Conservation (phyloP, 2,797 vertebrate genomes). For the Nothura maculosa region DNA sequence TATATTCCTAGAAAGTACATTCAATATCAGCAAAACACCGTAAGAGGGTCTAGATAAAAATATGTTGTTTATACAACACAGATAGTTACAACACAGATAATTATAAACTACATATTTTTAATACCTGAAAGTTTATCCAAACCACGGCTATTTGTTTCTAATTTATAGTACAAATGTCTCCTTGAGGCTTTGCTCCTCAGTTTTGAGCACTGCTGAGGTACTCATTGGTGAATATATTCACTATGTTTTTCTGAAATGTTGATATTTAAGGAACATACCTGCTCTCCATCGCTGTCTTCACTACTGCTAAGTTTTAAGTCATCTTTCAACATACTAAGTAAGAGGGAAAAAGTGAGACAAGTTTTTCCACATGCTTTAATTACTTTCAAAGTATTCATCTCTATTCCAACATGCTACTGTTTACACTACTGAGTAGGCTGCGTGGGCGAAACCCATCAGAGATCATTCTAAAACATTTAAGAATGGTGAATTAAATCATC, state of each 20-base stretch:
- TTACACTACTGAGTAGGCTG: background rate
- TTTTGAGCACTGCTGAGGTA: background rate
- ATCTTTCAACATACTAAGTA: conserved; percentile 91
- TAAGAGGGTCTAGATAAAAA: background rate
- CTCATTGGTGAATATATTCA: accelerated
- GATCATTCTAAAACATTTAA: background rate
- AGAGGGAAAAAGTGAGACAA: conserved; percentile 67
- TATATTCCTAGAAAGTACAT: background rate
- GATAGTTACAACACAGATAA: background rate
- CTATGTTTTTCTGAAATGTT: background rate
- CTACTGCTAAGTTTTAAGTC: conserved; percentile 98
- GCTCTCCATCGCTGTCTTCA: conserved; percentile 97
- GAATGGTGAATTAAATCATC: background rate
- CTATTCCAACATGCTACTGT: conserved; percentile 13
- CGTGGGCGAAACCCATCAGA: conserved; percentile 5
- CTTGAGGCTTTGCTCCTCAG: background rate
- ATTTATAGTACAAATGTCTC: background rate
- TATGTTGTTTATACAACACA: background rate
- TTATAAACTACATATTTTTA: background rate
- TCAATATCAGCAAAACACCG: background rate
- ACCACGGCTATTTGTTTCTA: background rate
- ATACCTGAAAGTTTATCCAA: background rate
- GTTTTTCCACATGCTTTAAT: conserved; percentile 44
- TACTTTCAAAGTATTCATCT: conserved; percentile 12
- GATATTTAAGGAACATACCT: conserved; percentile 77